These are phyloP conservation scores for Lanius collurio DNA, from an alignment of 2,113 vertebrate species.

Conservation along the genomic window DNA sequence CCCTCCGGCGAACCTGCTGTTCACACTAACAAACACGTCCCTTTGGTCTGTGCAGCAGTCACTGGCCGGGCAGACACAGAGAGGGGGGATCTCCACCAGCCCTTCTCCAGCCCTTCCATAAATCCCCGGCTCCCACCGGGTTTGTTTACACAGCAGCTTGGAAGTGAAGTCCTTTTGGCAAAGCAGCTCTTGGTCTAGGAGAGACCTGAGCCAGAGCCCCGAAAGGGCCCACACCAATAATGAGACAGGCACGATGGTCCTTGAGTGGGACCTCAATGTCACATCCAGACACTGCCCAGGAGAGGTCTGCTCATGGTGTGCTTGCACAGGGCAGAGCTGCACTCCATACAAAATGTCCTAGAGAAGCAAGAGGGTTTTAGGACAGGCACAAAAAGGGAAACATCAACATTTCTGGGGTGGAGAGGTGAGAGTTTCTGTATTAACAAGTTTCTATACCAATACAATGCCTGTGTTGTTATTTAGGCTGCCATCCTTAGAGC, in stretches of 20 bases:
- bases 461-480: neutral
- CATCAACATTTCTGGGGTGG: neutral
- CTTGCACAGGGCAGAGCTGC: neutral
- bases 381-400: neutral
- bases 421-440: neutral
- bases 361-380: neutral
- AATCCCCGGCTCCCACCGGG: neutral
- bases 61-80: neutral
- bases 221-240: neutral
- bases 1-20: neutral
- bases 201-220: neutral
- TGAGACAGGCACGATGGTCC: fast-evolving
- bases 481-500: neutral
- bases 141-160: neutral
- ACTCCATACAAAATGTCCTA: neutral
- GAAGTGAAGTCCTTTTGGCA: neutral
- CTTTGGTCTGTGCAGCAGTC: neutral
- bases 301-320: fast-evolving
- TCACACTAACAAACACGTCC: neutral
- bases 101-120: neutral
- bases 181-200: neutral
- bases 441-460: neutral
- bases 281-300: neutral
- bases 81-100: neutral
- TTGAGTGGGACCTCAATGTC: neutral